Evolutionary conservation across 2,113 vertebrate genomes (phyloP), one percentile per base, ranked within the genome.

Genomic region (Mesembrinibis cayennensis): DNA sequence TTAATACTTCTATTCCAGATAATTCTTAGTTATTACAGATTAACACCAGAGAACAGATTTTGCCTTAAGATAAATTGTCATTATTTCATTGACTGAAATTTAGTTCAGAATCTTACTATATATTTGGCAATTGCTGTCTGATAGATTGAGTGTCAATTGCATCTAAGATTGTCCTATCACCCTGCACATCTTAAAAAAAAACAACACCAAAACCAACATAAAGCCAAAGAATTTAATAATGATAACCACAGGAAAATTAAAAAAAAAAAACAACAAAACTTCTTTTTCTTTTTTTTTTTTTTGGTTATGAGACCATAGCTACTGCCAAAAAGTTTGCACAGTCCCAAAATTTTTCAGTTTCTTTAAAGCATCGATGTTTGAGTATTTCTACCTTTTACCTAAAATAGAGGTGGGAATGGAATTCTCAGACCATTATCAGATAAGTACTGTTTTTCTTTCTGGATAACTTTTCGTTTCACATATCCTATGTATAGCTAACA

Each of bases 131-230:
- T 71, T 88, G 45, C 17, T 84, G 4, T 38, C n/a, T 45, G 32
- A 74, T 36, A n/a, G 11, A n/a, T 65, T 15, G 69, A 36, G 4
- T 25, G 3, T 25, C 8, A 58, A 1, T n/a, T 10, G 63, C 13
- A 55, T n/a, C 23, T 40, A 47, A 71, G 22, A 34, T 34, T 74
- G 4, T 30, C 8, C 2, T 47, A 11, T 49, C 10, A 3, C 5
- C 8, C 7, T 69, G 10, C 10, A 32, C 7, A 50, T 34, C 36
- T 44, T 18, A n/a, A 53, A 69, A 85, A 69, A 85, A 55, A 61
- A 2, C 2, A 0, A 2, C 26, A 56, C 2, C 5, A 56, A 86
- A 74, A 27, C 2, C 1, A 53, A 61, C 13, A 45, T 3, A 32
- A 73, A 79, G 2, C 3, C 7, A 34, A 47, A 55, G 4, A 67